Conservation (phyloP, 2,113 vertebrate genomes). For the Prietella phreatophila region DNA sequence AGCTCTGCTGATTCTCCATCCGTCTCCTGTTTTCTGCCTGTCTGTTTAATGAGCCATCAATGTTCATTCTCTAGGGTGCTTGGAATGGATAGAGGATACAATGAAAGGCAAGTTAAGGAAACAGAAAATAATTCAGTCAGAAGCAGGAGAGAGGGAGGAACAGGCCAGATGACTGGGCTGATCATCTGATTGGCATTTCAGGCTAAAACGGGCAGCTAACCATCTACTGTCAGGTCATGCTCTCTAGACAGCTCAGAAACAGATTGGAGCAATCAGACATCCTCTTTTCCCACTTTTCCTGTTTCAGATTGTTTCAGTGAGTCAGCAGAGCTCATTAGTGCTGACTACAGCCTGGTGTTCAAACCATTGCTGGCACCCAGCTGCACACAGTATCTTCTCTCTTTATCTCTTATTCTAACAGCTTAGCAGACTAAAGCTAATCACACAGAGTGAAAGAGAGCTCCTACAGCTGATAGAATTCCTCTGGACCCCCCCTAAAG, state of each 20-base stretch:
- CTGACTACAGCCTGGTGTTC: conserved; percentile 21
- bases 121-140: neutral
- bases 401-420: conserved; percentile 22
- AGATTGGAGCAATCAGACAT: conserved; percentile 38
- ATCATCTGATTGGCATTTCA: conserved; percentile 21
- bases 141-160: neutral
- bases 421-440: conserved; percentile 28
- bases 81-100: neutral
- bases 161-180: neutral
- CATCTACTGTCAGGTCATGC: conserved; percentile 20
- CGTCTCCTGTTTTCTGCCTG: neutral
- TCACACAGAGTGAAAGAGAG: conserved; percentile 16
- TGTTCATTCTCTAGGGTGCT: neutral
- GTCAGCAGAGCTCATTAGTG: conserved; percentile 39
- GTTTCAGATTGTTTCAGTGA: conserved; percentile 14
- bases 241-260: conserved; percentile 21
- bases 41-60: conserved; percentile 18
- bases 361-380: conserved; percentile 9
- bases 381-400: conserved; percentile 11
- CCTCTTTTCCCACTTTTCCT: conserved; percentile 36
- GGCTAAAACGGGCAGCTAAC: conserved; percentile 4
- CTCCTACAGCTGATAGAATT: conserved; percentile 30
- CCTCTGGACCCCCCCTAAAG: conserved; percentile 39
- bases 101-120: neutral
- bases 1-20: neutral